phyloP scores from a whole-genome alignment of 2,888 invertebrate species.

The Pristionchus exspectatus region DNA sequence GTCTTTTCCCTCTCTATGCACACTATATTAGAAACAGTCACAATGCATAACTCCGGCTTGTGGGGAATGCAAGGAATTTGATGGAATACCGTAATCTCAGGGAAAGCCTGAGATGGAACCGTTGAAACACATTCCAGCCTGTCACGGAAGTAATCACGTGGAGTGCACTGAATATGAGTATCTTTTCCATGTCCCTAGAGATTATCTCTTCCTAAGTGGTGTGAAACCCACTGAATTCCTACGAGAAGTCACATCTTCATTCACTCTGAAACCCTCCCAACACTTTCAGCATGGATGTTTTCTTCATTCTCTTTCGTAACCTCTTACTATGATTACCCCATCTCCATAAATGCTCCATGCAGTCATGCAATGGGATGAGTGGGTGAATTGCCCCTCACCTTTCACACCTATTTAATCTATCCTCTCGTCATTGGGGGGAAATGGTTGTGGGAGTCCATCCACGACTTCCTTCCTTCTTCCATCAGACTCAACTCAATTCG shows the following conservation, averaged over 20 bases:
- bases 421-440: neutral
- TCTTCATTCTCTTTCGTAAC: neutral
- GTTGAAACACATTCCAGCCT: neutral
- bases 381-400: neutral
- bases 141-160: neutral
- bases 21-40: slow-evolving; percentile 16
- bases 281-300: neutral
- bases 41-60: neutral
- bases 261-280: neutral
- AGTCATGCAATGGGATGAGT: neutral
- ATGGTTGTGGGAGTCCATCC: neutral
- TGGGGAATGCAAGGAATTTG: too few relatives aligned
- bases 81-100: neutral
- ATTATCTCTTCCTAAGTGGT: neutral
- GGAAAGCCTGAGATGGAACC: neutral
- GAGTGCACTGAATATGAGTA: neutral
- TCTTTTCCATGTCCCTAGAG: neutral
- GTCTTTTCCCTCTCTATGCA: neutral
- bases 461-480: neutral
- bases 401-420: neutral
- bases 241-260: neutral
- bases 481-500: neutral
- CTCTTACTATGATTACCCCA: slow-evolving; percentile 4
- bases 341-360: neutral
- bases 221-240: neutral